Evolutionary conservation across 2,888 invertebrate species (phyloP).

Genomic region (Scaptomyza tumidula): DNA sequence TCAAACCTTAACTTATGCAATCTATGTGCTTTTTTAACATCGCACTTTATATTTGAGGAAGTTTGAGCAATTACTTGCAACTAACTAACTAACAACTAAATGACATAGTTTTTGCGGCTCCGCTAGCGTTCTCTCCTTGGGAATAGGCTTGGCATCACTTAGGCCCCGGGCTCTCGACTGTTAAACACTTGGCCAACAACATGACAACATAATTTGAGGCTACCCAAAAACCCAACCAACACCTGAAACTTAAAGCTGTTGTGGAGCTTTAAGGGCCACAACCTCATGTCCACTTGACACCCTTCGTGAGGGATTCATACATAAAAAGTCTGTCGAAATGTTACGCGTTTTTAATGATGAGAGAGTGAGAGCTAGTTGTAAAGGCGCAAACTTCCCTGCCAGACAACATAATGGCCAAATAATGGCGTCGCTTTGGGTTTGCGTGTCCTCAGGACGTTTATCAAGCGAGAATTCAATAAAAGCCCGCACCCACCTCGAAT

Average conservation of each 20-base stretch:
- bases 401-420: constrained; percentile 71
- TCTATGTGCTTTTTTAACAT: not conserved
- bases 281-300: constrained; percentile 28
- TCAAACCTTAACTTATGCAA: not conserved
- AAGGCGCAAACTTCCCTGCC: constrained; percentile 36
- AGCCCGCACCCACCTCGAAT: constrained; percentile 63
- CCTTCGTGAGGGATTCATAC: constrained; percentile 53
- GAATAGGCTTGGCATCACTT: constrained; percentile 71
- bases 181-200: constrained; percentile 36
- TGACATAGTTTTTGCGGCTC: constrained; percentile 61
- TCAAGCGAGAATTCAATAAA: constrained; percentile 71
- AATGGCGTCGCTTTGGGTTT: constrained; percentile 41
- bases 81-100: constrained; percentile 45
- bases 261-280: constrained; percentile 49
- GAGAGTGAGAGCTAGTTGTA: constrained; percentile 20
- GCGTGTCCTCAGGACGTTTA: constrained; percentile 66
- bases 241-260: constrained; percentile 40
- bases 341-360: constrained; percentile 76
- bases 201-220: constrained; percentile 71
- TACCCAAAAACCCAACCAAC: not conserved
- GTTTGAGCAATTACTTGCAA: constrained; percentile 53
- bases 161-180: constrained; percentile 2
- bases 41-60: constrained; percentile 7
- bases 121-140: constrained; percentile 24
- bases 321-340: constrained; percentile 54